Conservation (phyloP, 2,113 vertebrate genomes). For the Callipepla californica region DNA sequence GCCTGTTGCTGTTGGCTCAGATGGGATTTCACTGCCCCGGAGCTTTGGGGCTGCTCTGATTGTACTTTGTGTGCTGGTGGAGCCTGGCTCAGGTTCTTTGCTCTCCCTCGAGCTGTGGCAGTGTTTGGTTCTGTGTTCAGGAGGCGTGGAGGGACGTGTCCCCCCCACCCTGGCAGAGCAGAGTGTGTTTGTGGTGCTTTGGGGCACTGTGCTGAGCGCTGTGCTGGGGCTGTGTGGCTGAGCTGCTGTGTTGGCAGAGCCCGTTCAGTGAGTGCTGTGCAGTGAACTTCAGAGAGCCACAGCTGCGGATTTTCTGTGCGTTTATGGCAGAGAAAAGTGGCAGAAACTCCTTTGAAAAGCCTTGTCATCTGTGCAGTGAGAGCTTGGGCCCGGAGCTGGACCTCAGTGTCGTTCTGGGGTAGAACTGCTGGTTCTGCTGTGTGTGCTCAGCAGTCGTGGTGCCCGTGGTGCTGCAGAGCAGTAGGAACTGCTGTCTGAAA, state of each 20-base stretch:
- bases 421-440: too few species aligned
- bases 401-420: not conserved
- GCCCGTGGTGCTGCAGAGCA: not conserved
- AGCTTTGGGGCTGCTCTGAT: too few species aligned
- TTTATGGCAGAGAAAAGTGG: not conserved
- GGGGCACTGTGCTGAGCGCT: not conserved
- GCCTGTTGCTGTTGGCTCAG: not conserved
- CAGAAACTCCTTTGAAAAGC: not conserved
- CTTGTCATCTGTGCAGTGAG: not conserved
- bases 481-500: rapidly evolving
- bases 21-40: rapidly evolving
- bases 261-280: not conserved
- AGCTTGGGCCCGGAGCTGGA: not conserved
- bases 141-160: not conserved
- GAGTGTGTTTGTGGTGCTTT: not conserved
- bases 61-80: not conserved
- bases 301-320: rapidly evolving
- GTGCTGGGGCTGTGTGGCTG: not conserved
- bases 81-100: not conserved
- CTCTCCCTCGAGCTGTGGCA: not conserved
- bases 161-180: not conserved
- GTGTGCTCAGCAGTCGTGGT: rapidly evolving
- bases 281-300: not conserved
- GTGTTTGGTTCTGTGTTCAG: not conserved
- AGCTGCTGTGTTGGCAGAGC: rapidly evolving